Base-by-base conservation (phyloP, 2,797 vertebrate species). In the Cacajao melanocephalus region DNA sequence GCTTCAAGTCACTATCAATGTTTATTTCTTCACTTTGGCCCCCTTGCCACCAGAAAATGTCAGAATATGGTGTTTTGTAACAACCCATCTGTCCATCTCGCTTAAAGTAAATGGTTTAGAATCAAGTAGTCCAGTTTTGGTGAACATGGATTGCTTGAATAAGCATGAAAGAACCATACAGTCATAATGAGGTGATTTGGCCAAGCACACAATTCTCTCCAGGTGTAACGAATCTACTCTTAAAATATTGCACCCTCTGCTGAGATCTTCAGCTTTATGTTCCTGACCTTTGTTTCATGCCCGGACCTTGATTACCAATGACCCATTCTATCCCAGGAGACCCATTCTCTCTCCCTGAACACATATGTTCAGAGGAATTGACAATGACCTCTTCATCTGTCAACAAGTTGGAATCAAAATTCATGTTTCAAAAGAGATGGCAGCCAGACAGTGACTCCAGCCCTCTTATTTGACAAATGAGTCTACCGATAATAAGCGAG, bases 71-170 rank as follows among this genome's bases (percentile, higher is more conserved):
- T 0, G 79, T 26, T 50, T 24, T 39, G 15, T 5, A 13, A 9
- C 4, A 0, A 6, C 12, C 46, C 36, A 30, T 12, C 39, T 11
- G 7, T 15, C 33, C 61, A 12, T 15, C 48, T 58, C 0, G 0
- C 50, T 20, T n/a, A 15, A 58, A 3, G 6, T n/a, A 44, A 36
- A 50, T 28, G 2, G 5, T 5, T 17, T 3, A n/a, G 0, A 52
- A n/a, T 8, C n/a, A 8, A 61, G 28, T 0, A 20, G 41, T 28
- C 13, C n/a, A 0, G 10, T 14, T 4, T 15, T 7, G 0, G 58
- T 12, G 30, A 20, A 79, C 39, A 50, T 0, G 3, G 41, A 6
- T 7, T 10, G 3, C 44, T n/a, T 44, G 12, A 17, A 15, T 30
- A 46, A 46, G 24, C 50, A 26, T 5, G 52, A 41, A 24, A n/a